Evolutionary conservation across 2,113 vertebrate species (phyloP), one percentile per base, ranked within the genome.

Genomic region (Scomber japonicus): DNA sequence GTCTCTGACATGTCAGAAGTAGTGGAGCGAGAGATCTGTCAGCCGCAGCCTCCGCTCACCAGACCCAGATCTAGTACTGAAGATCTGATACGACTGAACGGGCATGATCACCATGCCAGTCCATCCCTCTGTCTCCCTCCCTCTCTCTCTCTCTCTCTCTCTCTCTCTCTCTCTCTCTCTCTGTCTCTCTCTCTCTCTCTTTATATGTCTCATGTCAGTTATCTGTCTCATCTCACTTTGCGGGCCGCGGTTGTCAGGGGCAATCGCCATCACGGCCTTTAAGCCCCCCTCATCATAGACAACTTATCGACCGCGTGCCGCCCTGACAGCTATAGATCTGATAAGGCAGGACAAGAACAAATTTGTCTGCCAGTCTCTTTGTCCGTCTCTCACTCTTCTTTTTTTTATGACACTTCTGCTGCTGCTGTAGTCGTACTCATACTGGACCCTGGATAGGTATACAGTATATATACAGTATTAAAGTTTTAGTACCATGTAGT

Each of bases 161-260:
- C 21, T 21, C 21, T 21, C 21, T 21, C 21, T 21, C 21, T 21
- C 21, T 21, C 56, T 50, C 35, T 44, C 50, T 55, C 57, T 48
- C 50, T 63, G 31, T 30, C 12, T 27, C 56, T 50, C 35, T 44
- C 50, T 55, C 57, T 48, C 50, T 60, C 44, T 30, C 12, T 27
- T 11, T 66, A 30, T 76, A 19, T 50, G 68, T 84, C 77, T 82
- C 64, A 19, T 82, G 88, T 88, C 90, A 84, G 80, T 87, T 81
- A 88, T 87, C 75, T 24, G 48, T 72, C 84, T 88, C 75, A 74
- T 86, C 83, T 60, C 21, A 77, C 17, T 67, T 62, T 24, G 53
- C 21, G 74, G 81, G 75, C 55, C 77, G 70, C 46, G 78, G 80
- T 79, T 89, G 90, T 90, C 90, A 75, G 62, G 45, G 80, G 65